Conservation (phyloP, 2,113 vertebrate genomes). For the Alethe castanea region DNA sequence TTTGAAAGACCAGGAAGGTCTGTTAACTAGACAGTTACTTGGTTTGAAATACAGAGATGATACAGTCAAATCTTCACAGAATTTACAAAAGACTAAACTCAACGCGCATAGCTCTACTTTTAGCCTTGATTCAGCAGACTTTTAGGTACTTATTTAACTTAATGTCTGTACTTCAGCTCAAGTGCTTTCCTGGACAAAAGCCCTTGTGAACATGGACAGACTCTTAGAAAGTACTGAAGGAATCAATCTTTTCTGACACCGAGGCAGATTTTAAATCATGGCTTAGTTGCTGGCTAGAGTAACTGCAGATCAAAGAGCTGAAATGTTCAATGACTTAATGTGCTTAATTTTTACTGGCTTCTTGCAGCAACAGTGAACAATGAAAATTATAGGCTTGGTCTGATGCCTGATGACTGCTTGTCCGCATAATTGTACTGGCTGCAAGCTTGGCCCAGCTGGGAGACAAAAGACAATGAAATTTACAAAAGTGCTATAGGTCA, state of each 20-base stretch:
- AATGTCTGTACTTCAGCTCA: background rate
- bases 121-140: background rate
- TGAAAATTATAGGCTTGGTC: background rate
- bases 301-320: background rate
- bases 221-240: background rate
- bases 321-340: background rate
- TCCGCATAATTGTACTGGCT: background rate
- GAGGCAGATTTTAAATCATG: background rate
- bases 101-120: background rate
- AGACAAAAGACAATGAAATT: background rate
- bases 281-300: background rate
- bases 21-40: background rate
- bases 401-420: background rate
- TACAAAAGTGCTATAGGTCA: background rate
- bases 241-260: background rate
- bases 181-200: conserved; percentile 20
- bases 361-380: background rate
- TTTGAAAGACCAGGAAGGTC: background rate
- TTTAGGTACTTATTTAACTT: background rate
- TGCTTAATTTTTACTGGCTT: background rate
- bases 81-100: background rate
- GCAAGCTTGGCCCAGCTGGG: background rate
- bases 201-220: background rate
- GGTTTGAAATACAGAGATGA: background rate
- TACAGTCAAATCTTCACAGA: background rate